Evolutionary conservation across 2,797 vertebrate species (phyloP).

Genomic region (Echiichthys vipera): DNA sequence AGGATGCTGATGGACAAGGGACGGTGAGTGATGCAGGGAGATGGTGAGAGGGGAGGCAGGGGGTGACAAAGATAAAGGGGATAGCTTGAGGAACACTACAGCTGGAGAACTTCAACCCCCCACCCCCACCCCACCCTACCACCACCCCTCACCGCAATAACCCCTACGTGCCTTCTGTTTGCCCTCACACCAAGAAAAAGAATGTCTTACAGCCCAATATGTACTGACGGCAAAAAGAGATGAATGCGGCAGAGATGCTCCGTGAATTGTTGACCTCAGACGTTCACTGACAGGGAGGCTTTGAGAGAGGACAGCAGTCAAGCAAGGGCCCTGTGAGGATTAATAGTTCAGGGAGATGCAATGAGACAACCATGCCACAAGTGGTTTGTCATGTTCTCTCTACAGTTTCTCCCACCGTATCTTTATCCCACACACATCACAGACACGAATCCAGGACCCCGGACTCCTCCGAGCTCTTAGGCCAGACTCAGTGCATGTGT

Average conservation of each 20-base stretch:
- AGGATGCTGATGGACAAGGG: constrained; percentile 73
- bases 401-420: constrained; percentile 56
- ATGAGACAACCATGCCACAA: constrained; percentile 67
- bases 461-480: constrained; percentile 42
- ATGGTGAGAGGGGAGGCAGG: constrained; percentile 44
- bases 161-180: constrained; percentile 60
- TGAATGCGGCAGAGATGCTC: constrained; percentile 41
- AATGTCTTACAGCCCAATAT: constrained; percentile 45
- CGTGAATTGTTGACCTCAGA: constrained; percentile 67
- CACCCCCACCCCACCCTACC: too few relatives aligned
- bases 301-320: constrained; percentile 44
- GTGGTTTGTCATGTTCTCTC: constrained; percentile 75
- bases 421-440: constrained; percentile 52
- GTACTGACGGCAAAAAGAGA: constrained; percentile 45
- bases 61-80: constrained; percentile 71
- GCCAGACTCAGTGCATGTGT: constrained; percentile 48
- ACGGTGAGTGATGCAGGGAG: constrained; percentile 72
- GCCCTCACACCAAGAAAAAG: constrained; percentile 35
- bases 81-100: constrained; percentile 58
- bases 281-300: constrained; percentile 53
- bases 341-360: constrained; percentile 65
- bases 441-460: constrained; percentile 43
- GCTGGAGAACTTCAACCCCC: constrained; percentile 71
- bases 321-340: constrained; percentile 44
- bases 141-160: constrained; percentile 50